These are phyloP conservation scores for Dromius quadrimaculatus DNA, from an alignment of 2,888 invertebrate genomes.

Conservation along the genomic window DNA sequence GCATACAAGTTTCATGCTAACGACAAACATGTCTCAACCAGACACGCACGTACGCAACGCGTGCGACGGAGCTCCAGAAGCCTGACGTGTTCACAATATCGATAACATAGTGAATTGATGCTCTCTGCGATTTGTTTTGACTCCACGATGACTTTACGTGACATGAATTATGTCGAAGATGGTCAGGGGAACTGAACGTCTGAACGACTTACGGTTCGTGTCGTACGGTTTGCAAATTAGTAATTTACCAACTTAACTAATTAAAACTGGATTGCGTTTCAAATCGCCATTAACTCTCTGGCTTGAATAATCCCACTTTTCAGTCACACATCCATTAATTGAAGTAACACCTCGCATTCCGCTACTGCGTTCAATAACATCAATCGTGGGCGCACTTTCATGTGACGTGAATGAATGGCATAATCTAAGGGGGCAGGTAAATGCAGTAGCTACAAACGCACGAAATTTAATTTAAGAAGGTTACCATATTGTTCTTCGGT, in stretches of 20 bases:
- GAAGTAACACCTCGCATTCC: constrained; percentile 11
- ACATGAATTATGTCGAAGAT: constrained; percentile 23
- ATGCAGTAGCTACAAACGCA: constrained; percentile 15
- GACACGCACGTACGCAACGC: constrained; percentile 28
- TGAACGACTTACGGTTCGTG: too few relatives aligned
- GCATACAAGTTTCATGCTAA: constrained; percentile 40
- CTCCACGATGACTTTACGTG: constrained; percentile 41
- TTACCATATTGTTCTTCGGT: neutral
- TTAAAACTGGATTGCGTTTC: neutral
- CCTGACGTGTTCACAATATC: constrained; percentile 59
- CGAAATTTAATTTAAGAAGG: constrained; percentile 33
- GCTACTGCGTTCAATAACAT: neutral
- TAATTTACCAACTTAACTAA: constrained; percentile 1
- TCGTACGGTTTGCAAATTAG: too few relatives aligned
- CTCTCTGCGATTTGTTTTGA: constrained; percentile 62
- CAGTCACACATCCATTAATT: constrained; percentile 10
- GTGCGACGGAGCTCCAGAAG: constrained; percentile 5
- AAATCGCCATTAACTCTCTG: neutral
- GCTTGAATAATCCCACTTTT: neutral
- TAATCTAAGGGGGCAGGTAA: constrained; percentile 7
- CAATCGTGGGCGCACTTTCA: constrained; percentile 22
- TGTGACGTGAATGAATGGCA: constrained; percentile 16
- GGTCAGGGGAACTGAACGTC: constrained; percentile 6
- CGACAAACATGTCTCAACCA: constrained; percentile 3
- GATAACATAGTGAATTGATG: constrained; percentile 64